Base-by-base conservation (phyloP, 2,797 vertebrate genomes). In the Xenopus petersii region DNA sequence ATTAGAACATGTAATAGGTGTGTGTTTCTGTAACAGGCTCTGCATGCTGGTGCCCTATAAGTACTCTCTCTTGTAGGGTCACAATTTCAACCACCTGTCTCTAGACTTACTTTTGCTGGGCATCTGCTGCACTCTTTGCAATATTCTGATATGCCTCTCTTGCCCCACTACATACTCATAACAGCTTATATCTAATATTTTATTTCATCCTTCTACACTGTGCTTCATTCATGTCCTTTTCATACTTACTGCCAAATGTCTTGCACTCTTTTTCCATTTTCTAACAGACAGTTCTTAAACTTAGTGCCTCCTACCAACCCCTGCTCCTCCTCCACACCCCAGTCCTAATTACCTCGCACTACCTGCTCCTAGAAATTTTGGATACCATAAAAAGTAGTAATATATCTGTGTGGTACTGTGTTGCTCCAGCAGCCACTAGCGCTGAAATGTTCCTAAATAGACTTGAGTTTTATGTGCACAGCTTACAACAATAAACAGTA, bases 341-440 rank as follows among this genome's bases (percentile, higher is more conserved):
- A 70, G 87, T 84, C 87, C 87, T 87, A 88, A 85, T 89, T 85
- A 90, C 91, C 91, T 93, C 87, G 89, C 88, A 93, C 91, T 91
- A 90, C 87, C 87, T 89, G 89, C 88, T 90, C 71, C 56, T 81
- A 36, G 66, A 85, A 80, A 73, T 81, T 82, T 82, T 30, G 26
- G 4, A 81, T 42, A 1, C 36, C 36, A 42, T 6, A 42, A 42
- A 42, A 42, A 42, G 36, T 42, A 42, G 36, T 42, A 42, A 42
- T 51, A 49, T 3, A 4, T 4, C 6, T 12, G 49, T 12, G 49
- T 15, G 11, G 10, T 51, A 12, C 11, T 51, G 10, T 12, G 49
- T 10, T 12, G 49, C 15, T 30, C 26, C 26, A 30, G 26, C 26
- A 30, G 26, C 26, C 26, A 30, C 1, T 30, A 30, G 26, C 4